Base-by-base conservation (phyloP, 2,113 vertebrate species). In the Archilochus colubris region DNA sequence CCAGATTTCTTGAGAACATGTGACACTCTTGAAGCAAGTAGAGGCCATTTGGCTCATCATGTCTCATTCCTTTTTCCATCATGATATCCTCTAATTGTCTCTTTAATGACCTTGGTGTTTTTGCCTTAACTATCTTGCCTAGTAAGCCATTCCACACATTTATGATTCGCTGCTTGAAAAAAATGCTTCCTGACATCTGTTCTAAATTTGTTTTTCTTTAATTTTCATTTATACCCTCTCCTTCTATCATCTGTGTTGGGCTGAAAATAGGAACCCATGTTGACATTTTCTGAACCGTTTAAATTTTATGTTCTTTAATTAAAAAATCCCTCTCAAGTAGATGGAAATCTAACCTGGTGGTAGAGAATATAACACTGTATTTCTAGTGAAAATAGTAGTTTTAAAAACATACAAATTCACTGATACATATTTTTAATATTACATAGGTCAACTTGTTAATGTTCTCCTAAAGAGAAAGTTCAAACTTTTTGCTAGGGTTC, bases 151-250 rank as follows among this genome's bases (percentile, higher is more conserved):
- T 98, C 93, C 89, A 97, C 95, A 94, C 97, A 97, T 97, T 97
- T 95, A 94, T 97, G 97, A 96, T 96, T 96, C 97, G 84, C 97
- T 88, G 91, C 89, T 61, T 96, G 94, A 94, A 80, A 96, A 96
- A 96, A 95, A 97, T 94, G 93, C 94, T 98, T 97, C 97, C 97
- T 97, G 97, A 97, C 97, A 98, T 98, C 98, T 98, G 97, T 97
- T 98, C 97, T 70, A 96, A 97, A 97, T 98, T 97, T 98, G 97
- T 96, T 98, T 98, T 98, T 97, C 97, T 97, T 98, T 98, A 97
- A 97, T 98, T 98, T 98, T 98, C 97, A 97, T 97, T 98, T 98
- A 97, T 98, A 96, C 97, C 96, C 97, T 98, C 97, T 98, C 86
- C 2, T 97, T 98, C 97, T 97, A 96, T 98, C 97, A 97, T 98